phyloP scores from a whole-genome alignment of 2,888 invertebrate genomes.

The Xestobium rufovillosum region DNA sequence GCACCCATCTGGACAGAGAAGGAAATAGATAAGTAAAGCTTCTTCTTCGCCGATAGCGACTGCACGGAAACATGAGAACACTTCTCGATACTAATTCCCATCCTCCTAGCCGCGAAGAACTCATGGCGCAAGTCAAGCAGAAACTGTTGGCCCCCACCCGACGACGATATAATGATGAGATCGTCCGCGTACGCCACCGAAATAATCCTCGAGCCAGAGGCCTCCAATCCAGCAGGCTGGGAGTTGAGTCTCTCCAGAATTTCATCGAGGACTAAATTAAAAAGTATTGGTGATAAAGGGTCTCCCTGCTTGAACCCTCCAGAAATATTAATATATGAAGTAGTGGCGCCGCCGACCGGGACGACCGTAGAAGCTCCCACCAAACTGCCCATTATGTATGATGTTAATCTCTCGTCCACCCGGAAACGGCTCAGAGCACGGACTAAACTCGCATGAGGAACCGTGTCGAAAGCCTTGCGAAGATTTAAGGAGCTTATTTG shows the following conservation, averaged over 20 bases:
- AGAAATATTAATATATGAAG: not conserved
- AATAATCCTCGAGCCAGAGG: too few species aligned
- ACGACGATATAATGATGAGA: not conserved
- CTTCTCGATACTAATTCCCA: not conserved
- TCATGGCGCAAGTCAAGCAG: slow-evolving; percentile 4
- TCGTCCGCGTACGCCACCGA: not conserved
- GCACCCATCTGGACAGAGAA: not conserved
- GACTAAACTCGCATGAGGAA: not conserved
- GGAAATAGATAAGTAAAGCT: not conserved
- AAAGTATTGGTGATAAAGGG: slow-evolving; percentile 1
- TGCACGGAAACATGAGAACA: not conserved
- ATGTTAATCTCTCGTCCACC: not conserved
- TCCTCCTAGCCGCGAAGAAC: not conserved
- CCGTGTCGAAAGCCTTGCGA: slow-evolving; percentile 1
- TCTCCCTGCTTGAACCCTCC: not conserved
- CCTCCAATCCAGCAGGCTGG: too few species aligned
- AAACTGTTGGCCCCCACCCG: not conserved
- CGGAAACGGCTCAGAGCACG: not conserved
- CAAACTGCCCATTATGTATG: not conserved
- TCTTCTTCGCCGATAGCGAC: not conserved
- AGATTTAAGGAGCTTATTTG: too few species aligned
- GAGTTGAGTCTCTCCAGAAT: too few species aligned
- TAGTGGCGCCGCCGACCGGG: not conserved
- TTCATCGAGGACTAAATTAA: slow-evolving; percentile 1
- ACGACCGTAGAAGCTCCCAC: not conserved